Evolutionary conservation across 2,888 invertebrate genomes (phyloP).

Genomic region (Cantharis rufa): DNA sequence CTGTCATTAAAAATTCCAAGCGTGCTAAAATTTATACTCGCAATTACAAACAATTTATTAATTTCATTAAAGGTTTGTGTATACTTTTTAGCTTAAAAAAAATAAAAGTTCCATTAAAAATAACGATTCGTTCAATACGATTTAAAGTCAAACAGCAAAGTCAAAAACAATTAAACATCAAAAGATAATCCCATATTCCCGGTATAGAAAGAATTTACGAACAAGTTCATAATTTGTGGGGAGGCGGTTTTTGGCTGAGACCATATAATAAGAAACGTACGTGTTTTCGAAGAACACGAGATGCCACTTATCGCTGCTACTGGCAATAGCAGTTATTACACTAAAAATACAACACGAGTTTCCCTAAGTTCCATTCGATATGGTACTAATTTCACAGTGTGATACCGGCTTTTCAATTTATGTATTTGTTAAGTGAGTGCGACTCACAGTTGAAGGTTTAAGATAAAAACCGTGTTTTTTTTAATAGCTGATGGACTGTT

Average conservation of each 20-base stretch:
- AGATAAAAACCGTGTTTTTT: constrained; percentile 53
- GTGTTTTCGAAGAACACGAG: constrained; percentile 50
- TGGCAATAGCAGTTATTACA: constrained; percentile 43
- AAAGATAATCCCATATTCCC: constrained; percentile 39
- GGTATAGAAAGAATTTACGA: constrained; percentile 33
- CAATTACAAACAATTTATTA: not conserved
- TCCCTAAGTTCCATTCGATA: constrained; percentile 34
- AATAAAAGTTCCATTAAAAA: not conserved
- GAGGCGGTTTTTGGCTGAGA: constrained; percentile 38
- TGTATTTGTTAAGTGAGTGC: constrained; percentile 51
- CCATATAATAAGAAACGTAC: constrained; percentile 48
- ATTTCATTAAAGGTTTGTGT: not conserved
- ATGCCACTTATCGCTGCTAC: constrained; percentile 52
- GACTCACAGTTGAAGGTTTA: constrained; percentile 50
- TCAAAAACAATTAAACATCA: not conserved
- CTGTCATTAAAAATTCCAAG: not conserved
- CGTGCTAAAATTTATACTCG: not conserved
- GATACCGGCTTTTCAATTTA: constrained; percentile 43
- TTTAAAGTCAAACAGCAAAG: not conserved
- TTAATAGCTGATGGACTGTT: constrained; percentile 44
- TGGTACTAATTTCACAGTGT: constrained; percentile 28
- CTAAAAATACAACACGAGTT: constrained; percentile 32
- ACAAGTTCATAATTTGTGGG: constrained; percentile 39
- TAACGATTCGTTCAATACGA: not conserved
- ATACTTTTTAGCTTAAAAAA: not conserved